Evolutionary conservation across 2,113 vertebrate genomes (phyloP).

Genomic region (Acanthochromis polyacanthus): DNA sequence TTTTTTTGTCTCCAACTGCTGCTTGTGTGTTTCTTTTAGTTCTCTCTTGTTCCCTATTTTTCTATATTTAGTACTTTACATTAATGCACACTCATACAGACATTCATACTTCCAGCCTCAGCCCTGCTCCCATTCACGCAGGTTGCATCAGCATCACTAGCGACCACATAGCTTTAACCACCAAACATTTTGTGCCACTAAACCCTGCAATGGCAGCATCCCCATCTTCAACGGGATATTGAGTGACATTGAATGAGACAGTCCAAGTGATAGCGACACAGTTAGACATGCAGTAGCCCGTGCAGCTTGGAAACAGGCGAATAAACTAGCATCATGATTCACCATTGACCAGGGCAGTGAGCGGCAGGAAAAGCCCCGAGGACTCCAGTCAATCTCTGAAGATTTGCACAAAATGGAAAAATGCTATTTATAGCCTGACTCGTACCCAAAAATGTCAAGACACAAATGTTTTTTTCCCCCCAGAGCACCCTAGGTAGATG

Average conservation of each 20-base stretch:
- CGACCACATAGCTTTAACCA: conserved; percentile 32
- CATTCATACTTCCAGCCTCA: background rate
- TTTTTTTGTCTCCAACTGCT: background rate
- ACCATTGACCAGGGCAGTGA: conserved; percentile 44
- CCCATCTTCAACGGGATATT: conserved; percentile 25
- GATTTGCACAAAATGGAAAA: conserved; percentile 64
- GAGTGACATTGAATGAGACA: conserved; percentile 44
- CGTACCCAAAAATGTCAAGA: conserved; percentile 65
- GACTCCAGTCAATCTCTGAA: conserved; percentile 63
- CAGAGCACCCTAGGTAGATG: conserved; percentile 31
- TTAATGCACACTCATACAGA: background rate
- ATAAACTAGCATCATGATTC: conserved; percentile 50
- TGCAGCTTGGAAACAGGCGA: conserved; percentile 41
- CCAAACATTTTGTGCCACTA: conserved; percentile 1
- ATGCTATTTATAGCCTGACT: conserved; percentile 64
- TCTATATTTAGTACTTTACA: background rate
- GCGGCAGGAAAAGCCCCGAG: conserved; percentile 50
- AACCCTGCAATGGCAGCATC: conserved; percentile 29
- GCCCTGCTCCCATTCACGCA: background rate
- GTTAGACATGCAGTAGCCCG: conserved; percentile 22
- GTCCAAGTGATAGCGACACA: conserved; percentile 14
- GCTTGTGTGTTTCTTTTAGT: background rate
- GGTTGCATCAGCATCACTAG: conserved; percentile 23
- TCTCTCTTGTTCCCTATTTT: background rate
- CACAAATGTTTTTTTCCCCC: conserved; percentile 53